Percentiles rank a stretch among this genome's conserved stretches.
phyloP scores from a whole-genome alignment of 2,113 vertebrate species.

The Anarhynchus alexandrinus region DNA sequence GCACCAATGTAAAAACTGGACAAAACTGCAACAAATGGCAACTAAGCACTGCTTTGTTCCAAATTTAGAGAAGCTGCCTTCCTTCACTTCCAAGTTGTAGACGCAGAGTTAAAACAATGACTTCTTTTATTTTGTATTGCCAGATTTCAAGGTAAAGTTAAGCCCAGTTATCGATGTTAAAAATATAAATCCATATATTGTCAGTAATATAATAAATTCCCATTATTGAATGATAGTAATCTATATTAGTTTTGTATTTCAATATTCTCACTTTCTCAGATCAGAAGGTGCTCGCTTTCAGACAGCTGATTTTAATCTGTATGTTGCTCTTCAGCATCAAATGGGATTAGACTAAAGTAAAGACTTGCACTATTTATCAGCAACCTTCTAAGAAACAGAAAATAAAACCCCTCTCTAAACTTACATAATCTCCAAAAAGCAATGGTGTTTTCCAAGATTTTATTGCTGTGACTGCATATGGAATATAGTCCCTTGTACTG shows the following conservation, averaged over 20 bases:
- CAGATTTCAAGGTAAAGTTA: not conserved
- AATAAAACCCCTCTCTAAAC: not conserved
- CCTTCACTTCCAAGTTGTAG: not conserved
- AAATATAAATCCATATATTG: conserved; percentile 3
- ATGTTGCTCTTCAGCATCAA: not conserved
- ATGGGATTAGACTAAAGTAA: not conserved
- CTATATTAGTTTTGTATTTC: conserved; percentile 15
- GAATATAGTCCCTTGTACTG: not conserved
- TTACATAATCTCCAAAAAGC: not conserved
- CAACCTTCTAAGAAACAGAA: not conserved
- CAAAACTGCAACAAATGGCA: not conserved
- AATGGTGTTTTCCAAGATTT: not conserved
- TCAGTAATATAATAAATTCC: not conserved
- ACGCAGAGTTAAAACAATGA: not conserved
- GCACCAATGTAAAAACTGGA: not conserved
- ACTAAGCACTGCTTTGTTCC: not conserved
- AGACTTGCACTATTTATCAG: not conserved
- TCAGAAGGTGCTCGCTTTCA: not conserved
- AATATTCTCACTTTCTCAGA: not conserved
- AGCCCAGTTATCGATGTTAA: not conserved
- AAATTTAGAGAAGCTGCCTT: not conserved
- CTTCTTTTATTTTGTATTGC: not conserved
- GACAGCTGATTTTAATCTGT: not conserved
- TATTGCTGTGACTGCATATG: not conserved
- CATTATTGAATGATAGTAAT: not conserved